Conservation (phyloP, 2,113 vertebrate species). For the Pseudopodoces humilis region DNA sequence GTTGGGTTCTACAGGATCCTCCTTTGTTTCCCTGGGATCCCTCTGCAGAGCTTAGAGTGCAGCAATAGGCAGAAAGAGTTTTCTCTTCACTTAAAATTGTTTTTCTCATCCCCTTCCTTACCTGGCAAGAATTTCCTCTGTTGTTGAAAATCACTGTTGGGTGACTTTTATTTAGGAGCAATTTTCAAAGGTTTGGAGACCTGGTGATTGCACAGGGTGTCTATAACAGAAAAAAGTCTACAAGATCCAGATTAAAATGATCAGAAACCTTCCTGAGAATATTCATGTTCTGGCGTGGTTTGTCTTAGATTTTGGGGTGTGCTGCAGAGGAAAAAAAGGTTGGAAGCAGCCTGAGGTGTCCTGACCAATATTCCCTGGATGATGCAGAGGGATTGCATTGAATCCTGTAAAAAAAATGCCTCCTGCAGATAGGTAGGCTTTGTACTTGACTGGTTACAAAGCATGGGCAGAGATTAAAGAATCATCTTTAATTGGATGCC, state of each 20-base stretch:
- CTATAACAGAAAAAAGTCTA: neutral
- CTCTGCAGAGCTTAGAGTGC: neutral
- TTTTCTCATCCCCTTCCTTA: neutral
- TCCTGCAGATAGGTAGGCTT: neutral
- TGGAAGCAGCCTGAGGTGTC: neutral
- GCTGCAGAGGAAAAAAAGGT: neutral
- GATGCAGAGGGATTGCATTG: neutral
- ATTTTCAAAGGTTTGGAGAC: neutral
- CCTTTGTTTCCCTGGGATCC: neutral
- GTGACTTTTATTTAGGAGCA: neutral
- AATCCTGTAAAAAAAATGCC: neutral
- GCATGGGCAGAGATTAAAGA: neutral
- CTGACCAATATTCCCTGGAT: neutral
- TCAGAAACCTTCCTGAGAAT: neutral
- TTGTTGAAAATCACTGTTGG: neutral
- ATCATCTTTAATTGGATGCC: neutral
- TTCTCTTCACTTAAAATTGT: neutral
- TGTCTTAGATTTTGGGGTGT: neutral
- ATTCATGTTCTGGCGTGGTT: neutral
- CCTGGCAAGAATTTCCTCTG: neutral
- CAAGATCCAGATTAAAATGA: neutral
- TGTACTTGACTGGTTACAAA: neutral
- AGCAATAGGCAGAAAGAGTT: neutral
- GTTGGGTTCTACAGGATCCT: neutral
- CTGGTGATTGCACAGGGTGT: neutral